Conservation (phyloP, 2,888 invertebrate genomes). For the Cheilosia soror region DNA sequence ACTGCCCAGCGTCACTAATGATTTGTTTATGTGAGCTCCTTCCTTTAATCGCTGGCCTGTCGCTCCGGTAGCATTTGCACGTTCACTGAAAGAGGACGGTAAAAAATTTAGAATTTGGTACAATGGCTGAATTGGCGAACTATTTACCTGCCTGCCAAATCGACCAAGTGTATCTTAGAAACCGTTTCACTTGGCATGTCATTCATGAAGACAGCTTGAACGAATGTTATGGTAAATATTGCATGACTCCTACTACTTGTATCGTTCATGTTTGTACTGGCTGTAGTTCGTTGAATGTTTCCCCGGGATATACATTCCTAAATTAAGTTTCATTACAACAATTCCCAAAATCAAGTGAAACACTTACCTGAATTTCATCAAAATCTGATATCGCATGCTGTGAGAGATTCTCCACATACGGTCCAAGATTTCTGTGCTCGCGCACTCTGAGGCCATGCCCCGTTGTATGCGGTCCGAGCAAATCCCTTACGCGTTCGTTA, state of each 20-base stretch:
- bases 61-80: slow-evolving; percentile 95
- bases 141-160: slow-evolving; percentile 92
- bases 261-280: slow-evolving; percentile 96
- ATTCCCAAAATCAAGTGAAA: neutral
- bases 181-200: slow-evolving; percentile 95
- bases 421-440: slow-evolving; percentile 92
- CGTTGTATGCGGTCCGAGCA: slow-evolving; percentile 86
- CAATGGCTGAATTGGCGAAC: slow-evolving; percentile 1
- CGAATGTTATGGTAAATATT: slow-evolving; percentile 95
- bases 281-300: slow-evolving; percentile 93
- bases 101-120: neutral
- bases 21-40: slow-evolving; percentile 96
- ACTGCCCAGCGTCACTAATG: slow-evolving; percentile 93
- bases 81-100: slow-evolving; percentile 86
- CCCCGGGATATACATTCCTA: slow-evolving; percentile 92
- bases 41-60: slow-evolving; percentile 95
- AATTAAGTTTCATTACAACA: slow-evolving; percentile 27
- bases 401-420: slow-evolving; percentile 94
- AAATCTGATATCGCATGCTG: slow-evolving; percentile 94
- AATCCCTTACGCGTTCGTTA: slow-evolving; percentile 92
- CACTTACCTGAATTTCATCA: slow-evolving; percentile 90
- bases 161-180: slow-evolving; percentile 95
- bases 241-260: slow-evolving; percentile 96
- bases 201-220: slow-evolving; percentile 93
- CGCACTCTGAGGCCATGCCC: slow-evolving; percentile 90